Conservation (phyloP, 2,113 vertebrate genomes). For the Sylvicapra grimmia region DNA sequence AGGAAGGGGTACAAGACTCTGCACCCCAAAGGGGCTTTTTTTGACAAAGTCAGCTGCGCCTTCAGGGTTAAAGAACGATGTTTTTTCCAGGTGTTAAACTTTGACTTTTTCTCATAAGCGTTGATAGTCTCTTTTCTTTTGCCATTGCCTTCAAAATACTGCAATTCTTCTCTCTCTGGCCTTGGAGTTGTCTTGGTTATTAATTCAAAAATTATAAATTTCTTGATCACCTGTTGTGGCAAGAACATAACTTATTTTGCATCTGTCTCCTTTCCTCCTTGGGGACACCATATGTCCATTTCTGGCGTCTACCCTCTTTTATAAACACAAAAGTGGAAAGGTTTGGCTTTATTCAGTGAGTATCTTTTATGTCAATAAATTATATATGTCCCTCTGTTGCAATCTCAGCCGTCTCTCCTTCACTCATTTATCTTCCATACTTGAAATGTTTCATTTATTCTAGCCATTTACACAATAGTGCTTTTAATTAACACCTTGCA, state of each 20-base stretch:
- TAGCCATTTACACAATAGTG: background rate
- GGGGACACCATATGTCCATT: slow-evolving; percentile 64
- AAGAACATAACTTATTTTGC: slow-evolving; percentile 60
- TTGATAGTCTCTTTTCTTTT: slow-evolving; percentile 29
- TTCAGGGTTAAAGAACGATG: slow-evolving; percentile 24
- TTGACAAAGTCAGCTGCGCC: background rate
- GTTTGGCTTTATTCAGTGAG: slow-evolving; percentile 60
- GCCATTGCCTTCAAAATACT: slow-evolving; percentile 37
- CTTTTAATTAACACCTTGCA: slow-evolving; percentile 37
- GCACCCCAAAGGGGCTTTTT: slow-evolving; percentile 11
- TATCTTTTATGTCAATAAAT: slow-evolving; percentile 56
- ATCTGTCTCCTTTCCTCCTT: slow-evolving; percentile 52
- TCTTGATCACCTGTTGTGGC: slow-evolving; percentile 71
- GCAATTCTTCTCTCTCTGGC: background rate
- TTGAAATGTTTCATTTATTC: slow-evolving; percentile 58
- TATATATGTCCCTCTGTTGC: background rate
- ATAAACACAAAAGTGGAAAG: slow-evolving; percentile 60
- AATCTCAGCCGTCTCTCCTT: slow-evolving; percentile 15
- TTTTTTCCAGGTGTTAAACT: slow-evolving; percentile 59
- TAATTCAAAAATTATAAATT: slow-evolving; percentile 58
- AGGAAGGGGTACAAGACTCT: background rate
- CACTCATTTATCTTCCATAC: slow-evolving; percentile 15
- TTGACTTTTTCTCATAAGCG: slow-evolving; percentile 23
- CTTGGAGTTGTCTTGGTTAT: slow-evolving; percentile 51
- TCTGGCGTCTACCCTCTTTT: slow-evolving; percentile 59